Evolutionary conservation across 2,797 vertebrate species (phyloP), one percentile per base, ranked within the genome.

Genomic region (Ctenochaetus hawaiiensis): DNA sequence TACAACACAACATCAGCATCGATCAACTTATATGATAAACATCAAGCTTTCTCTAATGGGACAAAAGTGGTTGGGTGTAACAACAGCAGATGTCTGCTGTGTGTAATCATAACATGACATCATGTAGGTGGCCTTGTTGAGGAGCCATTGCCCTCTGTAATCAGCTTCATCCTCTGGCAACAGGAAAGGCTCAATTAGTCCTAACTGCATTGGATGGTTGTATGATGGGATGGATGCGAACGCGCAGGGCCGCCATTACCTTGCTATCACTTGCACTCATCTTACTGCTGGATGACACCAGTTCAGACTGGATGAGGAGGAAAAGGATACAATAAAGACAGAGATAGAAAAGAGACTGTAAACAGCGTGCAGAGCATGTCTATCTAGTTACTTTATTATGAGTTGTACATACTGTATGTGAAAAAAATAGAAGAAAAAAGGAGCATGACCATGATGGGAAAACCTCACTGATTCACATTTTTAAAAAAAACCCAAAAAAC

Each of bases 131-230:
- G 84, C 64, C 80, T 81, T 47, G 51, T 73, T 60, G 53, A 88
- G 52, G 83, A 90, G 80, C 81, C 82, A 81, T 81, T 75, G 85
- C 84, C 75, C 81, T 77, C 60, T 81, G 65, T 90, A 90, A 92
- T 93, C 80, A 77, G 86, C 75, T 72, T 48, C 67, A 81, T 89
- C 85, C 83, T 80, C 75, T 74, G 69, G 54, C 77, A 62, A 71
- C 45, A 86, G 69, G 82, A 74, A 66, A 68, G 80, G 79, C 54
- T 80, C 77, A 78, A 93, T 94, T 92, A 89, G 85, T 94, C 80
- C 65, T 82, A 93, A 91, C 87, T 64, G 76, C 81, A 84, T 85
- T 67, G 74, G 73, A 82, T 67, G 74, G 74, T 82, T 79, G 60
- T 77, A 83, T 49, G 39, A 57, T 3, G 66, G 73, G 77, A 80